Conservation (phyloP, 2,888 invertebrate species). For the Hypomecis atomaria region DNA sequence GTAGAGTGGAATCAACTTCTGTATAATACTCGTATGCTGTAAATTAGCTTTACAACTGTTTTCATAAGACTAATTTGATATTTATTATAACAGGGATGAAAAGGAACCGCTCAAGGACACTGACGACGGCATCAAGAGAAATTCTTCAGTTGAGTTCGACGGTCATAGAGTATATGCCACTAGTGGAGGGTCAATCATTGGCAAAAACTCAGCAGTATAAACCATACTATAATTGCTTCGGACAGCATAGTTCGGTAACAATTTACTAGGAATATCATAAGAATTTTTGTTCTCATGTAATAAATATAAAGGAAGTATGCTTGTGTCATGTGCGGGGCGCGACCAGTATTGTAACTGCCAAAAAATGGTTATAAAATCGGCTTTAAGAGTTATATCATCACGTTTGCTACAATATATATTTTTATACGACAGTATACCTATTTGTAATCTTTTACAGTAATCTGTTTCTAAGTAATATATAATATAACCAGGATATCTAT, state of each 20-base stretch:
- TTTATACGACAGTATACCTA: slow-evolving; percentile 44
- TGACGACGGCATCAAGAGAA: slow-evolving; percentile 88
- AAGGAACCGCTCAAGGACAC: slow-evolving; percentile 91
- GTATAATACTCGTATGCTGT: slow-evolving; percentile 41
- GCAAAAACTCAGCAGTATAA: slow-evolving; percentile 95
- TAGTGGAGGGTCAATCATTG: slow-evolving; percentile 93
- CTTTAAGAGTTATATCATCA: slow-evolving; percentile 59
- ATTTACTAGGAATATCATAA: slow-evolving; percentile 12
- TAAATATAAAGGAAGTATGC: slow-evolving; percentile 46
- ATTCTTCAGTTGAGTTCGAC: slow-evolving; percentile 92
- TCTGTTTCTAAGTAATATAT: slow-evolving; percentile 13
- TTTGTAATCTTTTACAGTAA: slow-evolving; percentile 33
- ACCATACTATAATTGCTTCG: slow-evolving; percentile 15
- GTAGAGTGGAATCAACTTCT: slow-evolving; percentile 13
- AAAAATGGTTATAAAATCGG: slow-evolving; percentile 69
- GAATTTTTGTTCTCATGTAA: slow-evolving; percentile 11
- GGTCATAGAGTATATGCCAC: slow-evolving; percentile 92
- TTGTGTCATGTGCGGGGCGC: slow-evolving; percentile 78
- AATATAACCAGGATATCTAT: slow-evolving; percentile 9
- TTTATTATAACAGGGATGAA: slow-evolving; percentile 86
- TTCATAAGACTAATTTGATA: slow-evolving; percentile 13
- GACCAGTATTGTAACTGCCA: slow-evolving; percentile 80
- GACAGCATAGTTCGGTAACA: slow-evolving; percentile 3
- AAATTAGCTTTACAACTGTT: slow-evolving; percentile 28
- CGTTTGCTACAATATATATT: slow-evolving; percentile 49